Conservation (phyloP, 2,797 vertebrate species). For the Eidolon dupreanum region DNA sequence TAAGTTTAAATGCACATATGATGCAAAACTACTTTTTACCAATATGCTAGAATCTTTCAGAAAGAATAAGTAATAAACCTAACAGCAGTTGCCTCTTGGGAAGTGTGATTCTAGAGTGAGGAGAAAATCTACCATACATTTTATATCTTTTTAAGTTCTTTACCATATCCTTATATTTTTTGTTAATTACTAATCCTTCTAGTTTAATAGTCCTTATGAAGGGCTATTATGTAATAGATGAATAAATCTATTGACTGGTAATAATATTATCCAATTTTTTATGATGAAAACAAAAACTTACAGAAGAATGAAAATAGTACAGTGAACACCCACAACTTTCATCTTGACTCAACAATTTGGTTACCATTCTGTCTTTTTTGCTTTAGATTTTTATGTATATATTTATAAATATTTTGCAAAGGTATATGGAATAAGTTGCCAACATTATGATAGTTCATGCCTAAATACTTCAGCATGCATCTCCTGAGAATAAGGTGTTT, state of each 20-base stretch:
- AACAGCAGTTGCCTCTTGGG: not conserved
- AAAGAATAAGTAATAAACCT: not conserved
- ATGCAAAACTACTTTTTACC: not conserved
- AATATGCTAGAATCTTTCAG: not conserved
- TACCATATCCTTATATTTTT: not conserved
- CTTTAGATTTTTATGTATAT: not conserved
- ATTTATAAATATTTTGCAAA: not conserved
- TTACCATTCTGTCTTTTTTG: not conserved
- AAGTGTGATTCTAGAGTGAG: not conserved
- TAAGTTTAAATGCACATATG: not conserved
- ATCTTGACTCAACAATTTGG: not conserved
- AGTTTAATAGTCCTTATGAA: not conserved
- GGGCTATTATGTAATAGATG: too few species aligned
- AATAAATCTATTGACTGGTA: not conserved
- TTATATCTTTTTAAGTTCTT: not conserved
- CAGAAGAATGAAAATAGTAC: not conserved
- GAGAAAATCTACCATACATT: not conserved
- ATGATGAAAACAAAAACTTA: not conserved
- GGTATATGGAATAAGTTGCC: not conserved
- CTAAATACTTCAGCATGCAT: not conserved
- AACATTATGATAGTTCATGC: not conserved
- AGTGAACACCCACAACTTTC: not conserved
- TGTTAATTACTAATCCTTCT: not conserved
- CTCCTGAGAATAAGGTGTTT: not conserved
- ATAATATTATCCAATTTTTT: not conserved